These are phyloP conservation scores for Drosophila mimica DNA, from an alignment of 2,888 invertebrate genomes.

Conservation along the genomic window DNA sequence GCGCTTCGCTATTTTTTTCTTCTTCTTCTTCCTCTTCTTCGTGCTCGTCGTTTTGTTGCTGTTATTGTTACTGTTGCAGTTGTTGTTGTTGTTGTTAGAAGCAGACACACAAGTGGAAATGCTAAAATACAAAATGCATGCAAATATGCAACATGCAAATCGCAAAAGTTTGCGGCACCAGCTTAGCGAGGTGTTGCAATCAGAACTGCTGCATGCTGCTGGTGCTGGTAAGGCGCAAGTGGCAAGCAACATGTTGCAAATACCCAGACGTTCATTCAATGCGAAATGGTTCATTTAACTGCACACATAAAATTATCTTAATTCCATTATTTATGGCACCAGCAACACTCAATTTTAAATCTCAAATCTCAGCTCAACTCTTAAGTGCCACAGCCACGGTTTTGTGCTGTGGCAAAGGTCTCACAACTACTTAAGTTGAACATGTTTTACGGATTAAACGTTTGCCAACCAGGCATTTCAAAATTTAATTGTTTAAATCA, in stretches of 20 bases:
- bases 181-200: conserved; percentile 47
- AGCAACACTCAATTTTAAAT: no score
- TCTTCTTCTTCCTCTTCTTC: conserved; percentile 8
- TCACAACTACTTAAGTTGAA: background rate
- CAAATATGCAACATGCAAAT: conserved; percentile 27
- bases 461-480: background rate
- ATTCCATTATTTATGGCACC: conserved; percentile 15
- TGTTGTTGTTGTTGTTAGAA: conserved; percentile 30
- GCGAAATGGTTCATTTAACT: conserved; percentile 45
- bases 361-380: background rate
- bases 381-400: background rate
- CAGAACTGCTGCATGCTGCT: conserved; percentile 47
- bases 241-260: conserved; percentile 23
- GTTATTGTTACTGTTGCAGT: conserved; percentile 4
- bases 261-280: conserved; percentile 14
- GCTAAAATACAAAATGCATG: conserved; percentile 34
- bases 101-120: conserved; percentile 41
- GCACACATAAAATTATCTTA: conserved; percentile 18
- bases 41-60: background rate
- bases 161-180: conserved; percentile 6
- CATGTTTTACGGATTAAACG: background rate
- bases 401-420: conserved; percentile 3
- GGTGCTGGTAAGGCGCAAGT: conserved; percentile 3
- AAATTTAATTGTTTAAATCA: background rate
- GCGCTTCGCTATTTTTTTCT: conserved; percentile 59